phyloP scores from a whole-genome alignment of 2,888 invertebrate species.

The Yponomeuta malinellus region DNA sequence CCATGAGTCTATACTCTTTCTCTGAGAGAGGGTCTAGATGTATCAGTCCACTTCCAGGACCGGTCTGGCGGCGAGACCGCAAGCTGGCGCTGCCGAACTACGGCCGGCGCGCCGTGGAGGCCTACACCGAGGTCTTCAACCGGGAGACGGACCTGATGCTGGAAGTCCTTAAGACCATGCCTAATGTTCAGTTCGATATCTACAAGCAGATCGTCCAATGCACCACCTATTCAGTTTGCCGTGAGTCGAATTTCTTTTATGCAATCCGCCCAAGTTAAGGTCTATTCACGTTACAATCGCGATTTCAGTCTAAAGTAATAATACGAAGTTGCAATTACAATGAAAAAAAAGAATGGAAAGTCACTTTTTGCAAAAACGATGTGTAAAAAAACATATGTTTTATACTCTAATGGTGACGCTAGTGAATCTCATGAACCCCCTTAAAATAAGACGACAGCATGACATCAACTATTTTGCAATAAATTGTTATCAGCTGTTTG shows the following conservation, averaged over 20 bases:
- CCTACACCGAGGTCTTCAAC: conserved; percentile 42
- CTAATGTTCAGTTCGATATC: conserved; percentile 32
- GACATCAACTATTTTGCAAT: no score
- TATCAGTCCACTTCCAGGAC: conserved; percentile 30
- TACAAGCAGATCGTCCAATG: conserved; percentile 40
- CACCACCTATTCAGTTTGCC: conserved; percentile 51
- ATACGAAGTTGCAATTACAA: no score
- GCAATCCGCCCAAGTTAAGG: no score
- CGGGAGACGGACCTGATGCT: conserved; percentile 40
- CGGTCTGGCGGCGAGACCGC: conserved; percentile 53
- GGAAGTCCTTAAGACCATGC: conserved; percentile 26
- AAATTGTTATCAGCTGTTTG: no score
- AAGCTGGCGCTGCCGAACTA: conserved; percentile 57
- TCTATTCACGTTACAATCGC: no score
- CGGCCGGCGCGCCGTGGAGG: conserved; percentile 45
- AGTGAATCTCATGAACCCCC: no score
- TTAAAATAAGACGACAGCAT: no score
- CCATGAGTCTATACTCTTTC: no score
- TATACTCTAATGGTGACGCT: no score
- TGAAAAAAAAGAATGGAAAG: no score
- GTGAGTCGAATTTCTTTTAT: conserved; percentile 35
- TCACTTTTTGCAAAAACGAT: neutral
- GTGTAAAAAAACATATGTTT: no score
- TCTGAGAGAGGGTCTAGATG: neutral
- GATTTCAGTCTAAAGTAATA: no score